These are phyloP conservation scores for Drosophila kikkawai DNA, from an alignment of 1,140 invertebrate species.

Conservation along the genomic window DNA sequence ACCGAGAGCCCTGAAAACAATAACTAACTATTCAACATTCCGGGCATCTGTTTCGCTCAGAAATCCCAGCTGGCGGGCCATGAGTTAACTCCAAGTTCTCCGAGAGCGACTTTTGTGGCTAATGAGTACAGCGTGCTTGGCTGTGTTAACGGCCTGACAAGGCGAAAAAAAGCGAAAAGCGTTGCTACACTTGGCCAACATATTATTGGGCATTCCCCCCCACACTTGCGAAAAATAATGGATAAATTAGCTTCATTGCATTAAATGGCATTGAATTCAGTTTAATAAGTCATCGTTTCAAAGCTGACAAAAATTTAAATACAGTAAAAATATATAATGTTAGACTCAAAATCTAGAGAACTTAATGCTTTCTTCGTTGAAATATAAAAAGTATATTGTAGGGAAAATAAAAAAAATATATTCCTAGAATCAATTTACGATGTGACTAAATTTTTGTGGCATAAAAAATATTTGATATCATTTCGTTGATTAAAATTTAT, in stretches of 20 bases:
- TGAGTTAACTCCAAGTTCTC: slow-evolving; percentile 29
- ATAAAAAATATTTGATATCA: not conserved
- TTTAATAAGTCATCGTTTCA: not conserved
- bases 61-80: slow-evolving; percentile 15
- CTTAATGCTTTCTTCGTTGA: not conserved
- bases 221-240: slow-evolving; percentile 5
- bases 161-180: slow-evolving; percentile 24
- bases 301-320: not conserved
- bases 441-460: not conserved
- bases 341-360: too few relatives aligned
- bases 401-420: not conserved
- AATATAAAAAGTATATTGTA: not conserved
- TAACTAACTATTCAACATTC: slow-evolving; percentile 16
- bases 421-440: not conserved
- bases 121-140: slow-evolving; percentile 21
- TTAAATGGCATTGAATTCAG: not conserved
- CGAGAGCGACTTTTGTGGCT: slow-evolving; percentile 31
- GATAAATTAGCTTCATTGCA: not conserved
- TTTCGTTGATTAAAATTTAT: not conserved
- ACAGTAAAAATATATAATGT: not conserved
- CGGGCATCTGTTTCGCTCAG: slow-evolving; percentile 20
- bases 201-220: slow-evolving; percentile 44
- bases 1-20: not conserved
- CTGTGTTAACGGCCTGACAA: slow-evolving; percentile 43
- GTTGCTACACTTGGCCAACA: slow-evolving; percentile 46